Percentiles rank a stretch among this genome's conserved stretches.
Evolutionary conservation across 2,797 vertebrate species (phyloP).

Genomic region (Lutra lutra): DNA sequence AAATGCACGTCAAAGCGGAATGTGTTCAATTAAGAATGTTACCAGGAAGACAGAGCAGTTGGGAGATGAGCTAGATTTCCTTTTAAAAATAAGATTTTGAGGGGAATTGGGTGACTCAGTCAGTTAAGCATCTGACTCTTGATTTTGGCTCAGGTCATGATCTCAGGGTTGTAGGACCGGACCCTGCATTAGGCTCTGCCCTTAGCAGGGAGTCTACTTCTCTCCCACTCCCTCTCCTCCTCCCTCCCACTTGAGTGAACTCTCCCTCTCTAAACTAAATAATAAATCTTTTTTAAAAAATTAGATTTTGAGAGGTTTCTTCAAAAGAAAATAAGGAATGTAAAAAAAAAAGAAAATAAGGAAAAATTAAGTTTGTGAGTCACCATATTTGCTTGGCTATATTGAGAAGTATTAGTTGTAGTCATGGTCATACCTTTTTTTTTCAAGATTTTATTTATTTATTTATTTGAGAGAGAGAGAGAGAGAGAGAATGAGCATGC

Average conservation of each 20-base stretch:
- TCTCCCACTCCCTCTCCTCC: not conserved
- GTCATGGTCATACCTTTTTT: not conserved
- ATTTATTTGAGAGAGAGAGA: not conserved
- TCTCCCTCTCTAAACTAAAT: not conserved
- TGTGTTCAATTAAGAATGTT: not conserved
- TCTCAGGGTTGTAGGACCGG: not conserved
- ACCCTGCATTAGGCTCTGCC: not conserved
- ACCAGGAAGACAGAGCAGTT: not conserved
- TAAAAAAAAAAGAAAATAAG: conserved; percentile 46
- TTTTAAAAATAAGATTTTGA: not conserved
- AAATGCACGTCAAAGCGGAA: not conserved
- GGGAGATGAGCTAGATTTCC: not conserved
- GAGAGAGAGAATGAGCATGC: not conserved
- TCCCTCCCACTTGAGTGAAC: too few relatives aligned
- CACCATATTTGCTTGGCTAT: conserved; percentile 9
- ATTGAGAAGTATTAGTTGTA: not conserved
- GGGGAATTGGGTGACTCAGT: not conserved
- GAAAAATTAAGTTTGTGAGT: not conserved
- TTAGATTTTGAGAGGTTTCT: not conserved
- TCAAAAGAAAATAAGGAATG: conserved; percentile 34
- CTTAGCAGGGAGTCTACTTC: not conserved
- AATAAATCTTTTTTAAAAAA: not conserved
- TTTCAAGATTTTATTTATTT: not conserved
- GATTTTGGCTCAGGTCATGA: not conserved
- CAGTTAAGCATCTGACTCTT: not conserved